phyloP scores from a whole-genome alignment of 2,113 vertebrate genomes.

The Calonectris borealis region DNA sequence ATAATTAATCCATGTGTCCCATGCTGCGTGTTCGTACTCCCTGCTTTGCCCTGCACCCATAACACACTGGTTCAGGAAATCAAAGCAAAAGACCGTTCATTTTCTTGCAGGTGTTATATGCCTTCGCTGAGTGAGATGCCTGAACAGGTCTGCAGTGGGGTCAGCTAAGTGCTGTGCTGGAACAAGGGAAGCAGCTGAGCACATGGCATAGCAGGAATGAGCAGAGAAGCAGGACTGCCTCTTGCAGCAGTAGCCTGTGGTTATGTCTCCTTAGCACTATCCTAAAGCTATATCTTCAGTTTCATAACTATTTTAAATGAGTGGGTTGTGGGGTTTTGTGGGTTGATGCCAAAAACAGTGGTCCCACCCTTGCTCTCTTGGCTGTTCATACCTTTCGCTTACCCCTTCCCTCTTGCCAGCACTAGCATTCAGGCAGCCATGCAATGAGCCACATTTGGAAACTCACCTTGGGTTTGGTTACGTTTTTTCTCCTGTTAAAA shows the following conservation, averaged over 20 bases:
- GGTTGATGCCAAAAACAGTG: background rate
- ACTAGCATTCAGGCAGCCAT: background rate
- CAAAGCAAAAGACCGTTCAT: background rate
- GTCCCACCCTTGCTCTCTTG: background rate
- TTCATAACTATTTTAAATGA: background rate
- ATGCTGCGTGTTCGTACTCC: accelerated
- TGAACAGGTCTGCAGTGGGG: background rate
- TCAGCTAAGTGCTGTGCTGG: background rate
- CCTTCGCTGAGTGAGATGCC: background rate
- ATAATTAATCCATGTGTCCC: background rate
- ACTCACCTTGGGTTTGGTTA: background rate
- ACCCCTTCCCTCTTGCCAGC: background rate
- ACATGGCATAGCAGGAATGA: background rate
- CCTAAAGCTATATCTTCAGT: background rate
- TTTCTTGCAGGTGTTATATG: background rate
- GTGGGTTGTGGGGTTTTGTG: background rate
- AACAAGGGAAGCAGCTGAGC: background rate
- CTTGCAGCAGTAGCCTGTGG: background rate
- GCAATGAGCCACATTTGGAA: background rate
- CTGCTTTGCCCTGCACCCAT: background rate
- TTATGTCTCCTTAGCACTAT: background rate
- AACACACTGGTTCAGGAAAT: background rate
- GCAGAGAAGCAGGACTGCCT: background rate
- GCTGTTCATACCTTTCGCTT: background rate
- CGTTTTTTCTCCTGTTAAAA: background rate